phyloP scores from a whole-genome alignment of 2,113 vertebrate species.

The Myotis yumanensis region DNA sequence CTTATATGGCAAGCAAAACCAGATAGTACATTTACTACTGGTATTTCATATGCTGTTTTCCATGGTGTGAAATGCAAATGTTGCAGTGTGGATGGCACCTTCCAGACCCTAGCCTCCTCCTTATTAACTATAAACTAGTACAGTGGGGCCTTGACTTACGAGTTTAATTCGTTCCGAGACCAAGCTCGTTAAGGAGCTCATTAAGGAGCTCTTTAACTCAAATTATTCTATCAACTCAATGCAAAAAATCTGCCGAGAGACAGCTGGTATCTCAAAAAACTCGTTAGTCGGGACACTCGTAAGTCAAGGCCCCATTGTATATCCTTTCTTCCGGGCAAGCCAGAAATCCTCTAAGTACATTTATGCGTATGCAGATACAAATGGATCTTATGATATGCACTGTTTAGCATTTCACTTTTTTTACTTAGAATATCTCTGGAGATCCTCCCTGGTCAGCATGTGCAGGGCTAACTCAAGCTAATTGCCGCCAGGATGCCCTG shows the following conservation, averaged over 20 bases:
- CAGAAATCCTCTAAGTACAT: not conserved
- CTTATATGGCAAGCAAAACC: not conserved
- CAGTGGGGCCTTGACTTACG: no score
- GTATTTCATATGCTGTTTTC: accelerated
- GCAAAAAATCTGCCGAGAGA: no score
- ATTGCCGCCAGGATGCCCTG: accelerated
- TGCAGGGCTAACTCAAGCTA: accelerated
- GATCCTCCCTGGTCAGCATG: not conserved
- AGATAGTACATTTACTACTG: accelerated
- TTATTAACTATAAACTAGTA: accelerated
- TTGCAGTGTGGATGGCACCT: accelerated
- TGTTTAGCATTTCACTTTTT: no score
- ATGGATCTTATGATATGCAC: accelerated
- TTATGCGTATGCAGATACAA: not conserved
- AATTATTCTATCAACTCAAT: no score
- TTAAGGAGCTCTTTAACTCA: no score
- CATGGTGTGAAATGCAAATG: accelerated
- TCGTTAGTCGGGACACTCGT: no score
- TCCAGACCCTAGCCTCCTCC: not conserved
- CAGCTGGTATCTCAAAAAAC: no score
- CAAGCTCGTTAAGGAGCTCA: no score
- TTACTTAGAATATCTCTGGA: not conserved
- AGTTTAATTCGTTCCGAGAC: no score
- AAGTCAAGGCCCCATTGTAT: no score
- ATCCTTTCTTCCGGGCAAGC: not conserved